Evolutionary conservation across 2,888 invertebrate genomes (phyloP).

Genomic region (Drosophila pseudotakahashii): DNA sequence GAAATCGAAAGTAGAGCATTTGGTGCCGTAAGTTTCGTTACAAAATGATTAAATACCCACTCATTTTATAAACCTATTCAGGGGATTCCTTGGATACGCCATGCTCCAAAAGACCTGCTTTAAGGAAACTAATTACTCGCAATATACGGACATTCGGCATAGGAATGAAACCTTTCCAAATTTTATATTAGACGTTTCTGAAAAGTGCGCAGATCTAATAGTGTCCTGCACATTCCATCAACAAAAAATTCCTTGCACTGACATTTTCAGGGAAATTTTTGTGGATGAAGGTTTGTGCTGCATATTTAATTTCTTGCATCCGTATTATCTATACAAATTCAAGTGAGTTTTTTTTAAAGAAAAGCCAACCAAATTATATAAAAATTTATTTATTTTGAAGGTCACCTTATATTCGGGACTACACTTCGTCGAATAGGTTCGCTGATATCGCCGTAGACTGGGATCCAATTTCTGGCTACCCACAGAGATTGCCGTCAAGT

Average conservation of each 20-base stretch:
- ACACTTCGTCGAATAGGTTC: constrained; percentile 65
- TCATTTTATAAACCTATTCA: background rate
- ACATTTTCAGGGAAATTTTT: constrained; percentile 90
- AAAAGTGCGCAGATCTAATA: constrained; percentile 90
- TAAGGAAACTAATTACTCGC: constrained; percentile 57
- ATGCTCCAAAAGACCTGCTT: constrained; percentile 75
- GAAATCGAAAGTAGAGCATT: constrained; percentile 83
- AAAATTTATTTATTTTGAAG: constrained; percentile 36
- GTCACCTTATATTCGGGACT: constrained; percentile 63
- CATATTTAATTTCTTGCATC: constrained; percentile 91
- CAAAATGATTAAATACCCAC: background rate
- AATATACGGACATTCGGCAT: constrained; percentile 42
- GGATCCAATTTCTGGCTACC: constrained; percentile 90
- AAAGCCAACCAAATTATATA: background rate
- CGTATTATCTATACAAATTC: constrained; percentile 87
- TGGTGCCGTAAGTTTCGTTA: constrained; percentile 53
- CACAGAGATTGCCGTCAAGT: constrained; percentile 85
- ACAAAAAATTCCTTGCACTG: constrained; percentile 86
- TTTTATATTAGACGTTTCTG: constrained; percentile 85
- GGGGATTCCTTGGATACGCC: constrained; percentile 86
- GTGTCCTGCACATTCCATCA: constrained; percentile 89
- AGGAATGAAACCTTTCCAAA: constrained; percentile 60
- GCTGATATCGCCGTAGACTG: constrained; percentile 86
- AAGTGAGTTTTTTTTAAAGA: constrained; percentile 75
- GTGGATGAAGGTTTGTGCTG: constrained; percentile 94